Base-by-base conservation (phyloP, 2,797 vertebrate species). In the Cygnus olor region DNA sequence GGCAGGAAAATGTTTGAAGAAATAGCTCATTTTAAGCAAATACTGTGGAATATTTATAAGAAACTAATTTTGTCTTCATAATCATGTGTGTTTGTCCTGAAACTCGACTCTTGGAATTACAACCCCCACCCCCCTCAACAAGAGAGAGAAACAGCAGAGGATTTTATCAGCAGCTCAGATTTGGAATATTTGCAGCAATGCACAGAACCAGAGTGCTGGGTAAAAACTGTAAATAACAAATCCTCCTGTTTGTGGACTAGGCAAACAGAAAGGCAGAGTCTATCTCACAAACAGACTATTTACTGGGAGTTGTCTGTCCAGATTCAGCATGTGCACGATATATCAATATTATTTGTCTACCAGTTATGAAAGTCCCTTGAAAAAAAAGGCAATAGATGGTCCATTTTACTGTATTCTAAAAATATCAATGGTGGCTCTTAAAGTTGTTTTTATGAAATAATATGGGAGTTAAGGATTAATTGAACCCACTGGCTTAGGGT, bases 1-100 rank as follows among this genome's bases (percentile, higher is more conserved):
- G 95, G 96, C 96, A 97, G 91, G 79, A 93, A 83, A 90, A 63
- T 11, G 84, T 93, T 95, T 89, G 86, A 96, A 93, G 78, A 90
- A 96, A 95, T 88, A 93, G 93, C 58, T 94, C 93, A 83, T 95
- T 97, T 94, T 94, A 95, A 96, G 93, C 93, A 96, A 97, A 96
- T 96, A 96, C 66, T 90, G 93, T 94, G 87, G 95, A 96, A 95
- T 94, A 97, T 93, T 96, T 96, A 93, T 85, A 96, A 96, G 88
- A 96, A 85, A 95, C 94, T 96, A 95, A 96, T 96, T 96, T 89
- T 89, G 86, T 76, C 95, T 85, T 90, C 88, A 79, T 63, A 88
- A 93, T 89, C 51, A 0, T 27, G 38, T 38, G 27, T 34, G 82
- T 80, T 85, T 92, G 76, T 88, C 64, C 88, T 93, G 91, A 68